phyloP scores from a whole-genome alignment of 2,113 vertebrate species.

The Apteryx owenii region DNA sequence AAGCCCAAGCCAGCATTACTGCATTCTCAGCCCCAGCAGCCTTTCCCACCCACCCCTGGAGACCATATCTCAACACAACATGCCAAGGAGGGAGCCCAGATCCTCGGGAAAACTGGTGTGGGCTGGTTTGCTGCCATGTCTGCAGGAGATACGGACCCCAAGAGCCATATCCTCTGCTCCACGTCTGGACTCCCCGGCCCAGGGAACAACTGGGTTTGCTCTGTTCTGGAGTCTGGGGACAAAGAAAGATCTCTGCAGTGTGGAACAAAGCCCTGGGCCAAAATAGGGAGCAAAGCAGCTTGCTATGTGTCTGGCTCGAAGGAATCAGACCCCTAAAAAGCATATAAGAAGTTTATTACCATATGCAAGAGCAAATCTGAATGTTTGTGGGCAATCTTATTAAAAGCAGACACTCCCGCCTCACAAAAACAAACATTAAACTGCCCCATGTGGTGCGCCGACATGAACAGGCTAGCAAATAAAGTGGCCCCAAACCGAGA shows the following conservation, averaged over 20 bases:
- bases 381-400: background rate
- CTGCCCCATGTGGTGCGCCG: background rate
- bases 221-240: background rate
- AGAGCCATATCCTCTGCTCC: background rate
- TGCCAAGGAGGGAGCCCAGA: background rate
- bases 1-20: rapidly evolving
- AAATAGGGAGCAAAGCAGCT: background rate
- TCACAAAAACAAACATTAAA: background rate
- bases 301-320: background rate
- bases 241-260: background rate
- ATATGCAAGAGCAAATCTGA: background rate
- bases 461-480: background rate
- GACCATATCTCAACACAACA: background rate
- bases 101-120: background rate
- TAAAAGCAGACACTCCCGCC: background rate
- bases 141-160: background rate
- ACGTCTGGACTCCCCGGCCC: background rate
- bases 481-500: background rate
- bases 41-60: background rate
- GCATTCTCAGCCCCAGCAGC: background rate
- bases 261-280: background rate
- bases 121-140: background rate
- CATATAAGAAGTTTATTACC: background rate
- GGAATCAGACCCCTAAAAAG: background rate
- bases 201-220: background rate